Conservation (phyloP, 2,797 vertebrate genomes). For the Bucorvus abyssinicus region DNA sequence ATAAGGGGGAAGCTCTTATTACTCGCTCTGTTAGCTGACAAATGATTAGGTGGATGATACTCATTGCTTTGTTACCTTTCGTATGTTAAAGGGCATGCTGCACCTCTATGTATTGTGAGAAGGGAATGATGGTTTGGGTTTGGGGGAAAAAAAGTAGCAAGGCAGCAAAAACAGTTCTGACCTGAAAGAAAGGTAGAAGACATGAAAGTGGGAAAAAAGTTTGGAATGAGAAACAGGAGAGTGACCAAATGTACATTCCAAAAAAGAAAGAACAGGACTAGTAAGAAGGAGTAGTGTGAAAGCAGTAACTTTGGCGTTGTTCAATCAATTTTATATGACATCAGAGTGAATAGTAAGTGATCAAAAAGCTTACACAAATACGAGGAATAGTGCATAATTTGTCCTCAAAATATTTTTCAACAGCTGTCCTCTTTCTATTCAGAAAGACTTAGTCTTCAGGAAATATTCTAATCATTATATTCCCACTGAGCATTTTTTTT, state of each 20-base stretch:
- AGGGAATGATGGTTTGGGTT: not conserved
- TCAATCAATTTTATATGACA: not conserved
- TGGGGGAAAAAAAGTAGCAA: not conserved
- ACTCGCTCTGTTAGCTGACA: not conserved
- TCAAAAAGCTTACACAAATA: not conserved
- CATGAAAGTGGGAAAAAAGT: not conserved
- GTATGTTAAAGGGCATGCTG: fast-evolving
- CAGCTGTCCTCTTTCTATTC: not conserved
- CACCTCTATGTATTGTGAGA: not conserved
- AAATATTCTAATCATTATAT: not conserved
- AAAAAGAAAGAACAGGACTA: not conserved
- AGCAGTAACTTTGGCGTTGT: not conserved
- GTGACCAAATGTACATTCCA: not conserved
- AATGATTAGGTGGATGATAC: not conserved
- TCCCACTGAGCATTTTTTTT: not conserved
- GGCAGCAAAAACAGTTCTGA: not conserved
- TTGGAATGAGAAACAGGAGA: not conserved
- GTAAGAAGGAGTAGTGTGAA: not conserved
- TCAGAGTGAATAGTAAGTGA: not conserved
- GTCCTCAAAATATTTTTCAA: not conserved
- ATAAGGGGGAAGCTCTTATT: not conserved
- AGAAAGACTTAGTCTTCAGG: not conserved
- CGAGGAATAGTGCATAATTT: not conserved
- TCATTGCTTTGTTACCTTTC: not conserved
- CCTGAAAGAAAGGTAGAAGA: not conserved